Percentiles rank a stretch among this genome's conserved stretches.
phyloP scores from a whole-genome alignment of 1,140 invertebrate genomes.

The Pectinophora gossypiella region DNA sequence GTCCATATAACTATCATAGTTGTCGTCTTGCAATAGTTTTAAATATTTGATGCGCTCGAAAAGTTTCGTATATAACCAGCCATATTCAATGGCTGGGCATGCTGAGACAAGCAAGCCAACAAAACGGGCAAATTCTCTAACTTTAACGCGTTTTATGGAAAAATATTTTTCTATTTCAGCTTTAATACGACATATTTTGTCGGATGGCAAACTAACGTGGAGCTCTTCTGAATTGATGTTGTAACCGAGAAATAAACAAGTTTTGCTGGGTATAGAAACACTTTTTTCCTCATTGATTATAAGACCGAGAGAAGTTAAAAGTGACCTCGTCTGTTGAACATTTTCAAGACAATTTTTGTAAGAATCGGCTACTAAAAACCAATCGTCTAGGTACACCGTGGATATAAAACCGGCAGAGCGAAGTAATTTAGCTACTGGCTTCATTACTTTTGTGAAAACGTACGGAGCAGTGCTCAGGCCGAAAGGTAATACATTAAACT shows the following conservation, averaged over 20 bases:
- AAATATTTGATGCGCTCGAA: conserved; percentile 17
- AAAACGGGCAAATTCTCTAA: conserved; percentile 5
- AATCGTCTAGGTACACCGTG: conserved; percentile 6
- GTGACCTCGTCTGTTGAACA: background rate
- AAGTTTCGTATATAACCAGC: conserved; percentile 10
- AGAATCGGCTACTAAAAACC: background rate
- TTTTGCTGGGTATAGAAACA: background rate
- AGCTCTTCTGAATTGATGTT: conserved; percentile 3
- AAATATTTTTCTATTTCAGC: background rate
- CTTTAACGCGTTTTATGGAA: conserved; percentile 4
- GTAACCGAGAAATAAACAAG: conserved; percentile 9
- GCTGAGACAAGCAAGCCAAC: conserved; percentile 5
- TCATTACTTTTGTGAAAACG: conserved; percentile 8
- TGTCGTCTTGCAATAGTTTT: conserved; percentile 3
- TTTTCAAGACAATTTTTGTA: background rate
- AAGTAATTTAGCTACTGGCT: background rate
- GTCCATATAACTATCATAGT: conserved; percentile 9
- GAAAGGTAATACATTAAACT: conserved; percentile 4
- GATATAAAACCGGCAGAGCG: background rate
- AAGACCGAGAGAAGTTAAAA: conserved; percentile 2
- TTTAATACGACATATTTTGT: conserved; percentile 2
- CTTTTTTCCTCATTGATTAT: conserved; percentile 8
- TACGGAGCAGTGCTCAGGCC: conserved; percentile 5
- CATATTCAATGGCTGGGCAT: conserved; percentile 9
- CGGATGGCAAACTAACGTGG: background rate